Percentiles rank a stretch among this genome's conserved stretches.
Evolutionary conservation across 2,797 vertebrate genomes (phyloP).

Genomic region (Xiphorhynchus erythropygius): DNA sequence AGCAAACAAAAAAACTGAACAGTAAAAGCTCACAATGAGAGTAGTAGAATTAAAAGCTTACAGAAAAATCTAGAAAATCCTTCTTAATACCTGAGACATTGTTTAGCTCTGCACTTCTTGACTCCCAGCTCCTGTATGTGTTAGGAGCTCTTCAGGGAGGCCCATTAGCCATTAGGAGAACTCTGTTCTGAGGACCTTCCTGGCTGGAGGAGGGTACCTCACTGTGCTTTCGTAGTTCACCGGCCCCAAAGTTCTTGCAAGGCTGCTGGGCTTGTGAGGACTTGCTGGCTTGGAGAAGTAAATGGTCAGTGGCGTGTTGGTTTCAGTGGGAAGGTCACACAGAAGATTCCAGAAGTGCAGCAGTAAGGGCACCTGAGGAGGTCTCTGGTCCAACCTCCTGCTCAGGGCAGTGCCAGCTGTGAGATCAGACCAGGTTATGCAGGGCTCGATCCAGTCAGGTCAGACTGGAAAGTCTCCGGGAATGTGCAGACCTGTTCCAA

Average conservation of each 20-base stretch:
- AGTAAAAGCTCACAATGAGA: background rate
- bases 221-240: background rate
- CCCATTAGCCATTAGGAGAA: background rate
- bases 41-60: background rate
- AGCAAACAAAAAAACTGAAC: background rate
- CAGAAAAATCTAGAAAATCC: background rate
- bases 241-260: background rate
- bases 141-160: background rate
- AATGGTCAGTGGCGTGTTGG: accelerated
- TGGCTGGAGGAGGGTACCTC: background rate
- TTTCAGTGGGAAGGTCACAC: background rate
- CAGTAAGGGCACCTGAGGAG: background rate
- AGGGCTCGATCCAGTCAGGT: background rate
- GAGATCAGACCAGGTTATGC: background rate
- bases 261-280: background rate
- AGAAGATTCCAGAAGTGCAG: background rate
- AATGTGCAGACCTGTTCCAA: background rate
- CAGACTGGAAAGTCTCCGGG: background rate
- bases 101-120: background rate
- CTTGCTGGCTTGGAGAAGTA: background rate
- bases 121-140: background rate
- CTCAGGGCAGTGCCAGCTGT: background rate
- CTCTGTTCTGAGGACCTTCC: background rate
- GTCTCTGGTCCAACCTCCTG: background rate
- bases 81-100: background rate